These are phyloP conservation scores for Nymphalis urticae DNA, from an alignment of 2,888 invertebrate genomes.

Conservation along the genomic window DNA sequence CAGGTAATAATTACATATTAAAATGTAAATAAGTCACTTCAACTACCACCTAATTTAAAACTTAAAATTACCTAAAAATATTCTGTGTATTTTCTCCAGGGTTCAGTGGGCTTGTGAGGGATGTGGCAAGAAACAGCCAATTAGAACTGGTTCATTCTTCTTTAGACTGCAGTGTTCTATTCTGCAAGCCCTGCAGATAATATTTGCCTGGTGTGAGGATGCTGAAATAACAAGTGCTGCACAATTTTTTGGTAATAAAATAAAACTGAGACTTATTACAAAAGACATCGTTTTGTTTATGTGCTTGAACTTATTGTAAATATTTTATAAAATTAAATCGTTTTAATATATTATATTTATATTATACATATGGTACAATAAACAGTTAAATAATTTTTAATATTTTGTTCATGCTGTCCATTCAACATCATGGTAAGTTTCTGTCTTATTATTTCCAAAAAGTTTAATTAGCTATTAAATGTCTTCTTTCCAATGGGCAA, in stretches of 20 bases:
- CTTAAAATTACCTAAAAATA: background rate
- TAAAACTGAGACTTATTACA: background rate
- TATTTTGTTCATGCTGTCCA: slow-evolving; percentile 31
- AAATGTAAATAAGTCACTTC: background rate
- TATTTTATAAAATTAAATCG: no score
- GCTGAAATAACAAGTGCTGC: slow-evolving; percentile 76
- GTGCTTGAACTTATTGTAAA: no score
- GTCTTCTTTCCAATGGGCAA: background rate
- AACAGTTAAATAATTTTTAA: slow-evolving; percentile 10
- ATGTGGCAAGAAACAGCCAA: slow-evolving; percentile 62
- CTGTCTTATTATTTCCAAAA: background rate
- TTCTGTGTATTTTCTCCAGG: slow-evolving; percentile 44
- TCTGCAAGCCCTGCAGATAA: slow-evolving; percentile 81
- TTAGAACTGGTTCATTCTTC: slow-evolving; percentile 81
- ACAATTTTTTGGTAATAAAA: slow-evolving; percentile 77
- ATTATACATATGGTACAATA: background rate
- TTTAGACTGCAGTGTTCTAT: slow-evolving; percentile 83
- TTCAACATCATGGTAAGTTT: slow-evolving; percentile 33
- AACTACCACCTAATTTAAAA: background rate
- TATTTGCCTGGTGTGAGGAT: slow-evolving; percentile 85
- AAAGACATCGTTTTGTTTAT: no score
- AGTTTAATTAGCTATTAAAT: background rate
- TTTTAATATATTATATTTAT: background rate
- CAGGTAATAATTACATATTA: slow-evolving; percentile 49
- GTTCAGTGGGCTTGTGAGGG: slow-evolving; percentile 70